Percentiles rank a stretch among this genome's conserved stretches.
Conservation (phyloP, 2,113 vertebrate genomes). For the Heterocephalus glaber region DNA sequence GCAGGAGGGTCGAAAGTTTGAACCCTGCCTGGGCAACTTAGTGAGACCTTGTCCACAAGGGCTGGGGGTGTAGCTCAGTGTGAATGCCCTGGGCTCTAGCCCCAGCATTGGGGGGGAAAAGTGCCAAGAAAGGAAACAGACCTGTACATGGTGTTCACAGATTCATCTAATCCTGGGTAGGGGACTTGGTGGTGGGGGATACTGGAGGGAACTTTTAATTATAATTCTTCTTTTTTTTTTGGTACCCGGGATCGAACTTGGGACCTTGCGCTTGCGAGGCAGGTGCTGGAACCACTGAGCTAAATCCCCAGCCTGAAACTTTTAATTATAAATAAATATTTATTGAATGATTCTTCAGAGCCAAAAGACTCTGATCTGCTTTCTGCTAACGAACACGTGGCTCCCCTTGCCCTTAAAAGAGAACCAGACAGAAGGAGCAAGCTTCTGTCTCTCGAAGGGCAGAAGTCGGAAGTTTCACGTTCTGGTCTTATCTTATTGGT, state of each 20-base stretch:
- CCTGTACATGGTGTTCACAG: not conserved
- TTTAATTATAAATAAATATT: constrained; percentile 68
- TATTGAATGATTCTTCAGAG: constrained; percentile 1
- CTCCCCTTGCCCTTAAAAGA: accelerated
- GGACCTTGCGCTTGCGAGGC: too few relatives aligned
- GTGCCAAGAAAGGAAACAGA: too few relatives aligned
- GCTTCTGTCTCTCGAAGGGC: accelerated
- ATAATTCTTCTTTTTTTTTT: too few relatives aligned
- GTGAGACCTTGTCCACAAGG: not conserved
- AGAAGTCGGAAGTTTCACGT: accelerated
- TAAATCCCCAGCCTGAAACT: not conserved
- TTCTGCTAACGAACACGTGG: not conserved
- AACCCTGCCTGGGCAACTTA: not conserved
- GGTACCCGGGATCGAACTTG: too few relatives aligned
- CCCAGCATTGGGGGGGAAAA: not conserved
- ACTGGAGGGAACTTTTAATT: not conserved
- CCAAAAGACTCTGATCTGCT: accelerated
- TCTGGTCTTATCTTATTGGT: not conserved
- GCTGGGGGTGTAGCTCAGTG: not conserved
- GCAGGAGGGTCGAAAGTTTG: not conserved
- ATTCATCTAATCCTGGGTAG: not conserved
- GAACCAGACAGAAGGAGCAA: not conserved
- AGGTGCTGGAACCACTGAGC: too few relatives aligned
- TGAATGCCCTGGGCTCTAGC: not conserved
- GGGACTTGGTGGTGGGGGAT: not conserved